phyloP scores from a whole-genome alignment of 2,797 vertebrate genomes.

The Eulemur coronatus region DNA sequence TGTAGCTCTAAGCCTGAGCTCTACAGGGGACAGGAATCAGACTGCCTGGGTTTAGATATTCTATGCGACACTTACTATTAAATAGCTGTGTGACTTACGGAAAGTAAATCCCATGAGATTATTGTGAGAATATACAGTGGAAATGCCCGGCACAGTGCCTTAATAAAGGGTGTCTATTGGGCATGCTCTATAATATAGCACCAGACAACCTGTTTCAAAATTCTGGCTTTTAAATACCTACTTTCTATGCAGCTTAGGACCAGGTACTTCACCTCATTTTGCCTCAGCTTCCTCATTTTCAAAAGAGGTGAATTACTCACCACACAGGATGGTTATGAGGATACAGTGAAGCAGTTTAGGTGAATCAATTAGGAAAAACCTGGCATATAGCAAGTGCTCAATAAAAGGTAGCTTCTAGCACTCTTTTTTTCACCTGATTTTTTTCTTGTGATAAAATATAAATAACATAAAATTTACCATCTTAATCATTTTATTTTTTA shows the following conservation, averaged over 20 bases:
- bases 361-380: not conserved
- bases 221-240: not conserved
- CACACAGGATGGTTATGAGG: not conserved
- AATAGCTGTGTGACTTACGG: not conserved
- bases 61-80: not conserved
- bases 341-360: not conserved
- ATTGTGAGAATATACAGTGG: not conserved
- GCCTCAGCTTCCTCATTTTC: not conserved
- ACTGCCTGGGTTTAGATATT: not conserved
- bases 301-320: not conserved
- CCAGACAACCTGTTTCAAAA: not conserved
- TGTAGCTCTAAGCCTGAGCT: not conserved
- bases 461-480: not conserved
- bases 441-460: not conserved
- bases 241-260: not conserved
- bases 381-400: not conserved
- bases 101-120: not conserved
- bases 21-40: not conserved
- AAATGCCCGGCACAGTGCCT: not conserved
- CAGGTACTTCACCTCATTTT: not conserved
- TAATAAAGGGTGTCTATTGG: not conserved
- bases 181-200: no score
- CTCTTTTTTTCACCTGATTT: not conserved
- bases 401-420: not conserved
- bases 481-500: not conserved